Evolutionary conservation across 2,797 vertebrate genomes (phyloP).

Genomic region (Falco novaeseelandiae): DNA sequence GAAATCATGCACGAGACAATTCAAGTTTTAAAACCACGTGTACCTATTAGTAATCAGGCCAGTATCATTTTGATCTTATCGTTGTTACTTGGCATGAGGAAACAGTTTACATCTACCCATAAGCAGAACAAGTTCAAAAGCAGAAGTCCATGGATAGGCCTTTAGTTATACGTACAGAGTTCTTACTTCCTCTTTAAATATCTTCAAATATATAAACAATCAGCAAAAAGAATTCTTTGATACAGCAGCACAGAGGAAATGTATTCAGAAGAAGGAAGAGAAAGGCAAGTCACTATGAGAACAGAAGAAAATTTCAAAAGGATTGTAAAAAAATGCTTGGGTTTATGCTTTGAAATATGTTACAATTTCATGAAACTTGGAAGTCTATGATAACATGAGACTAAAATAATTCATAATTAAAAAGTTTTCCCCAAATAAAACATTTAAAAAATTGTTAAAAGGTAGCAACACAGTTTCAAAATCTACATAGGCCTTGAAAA

Average conservation of each 20-base stretch:
- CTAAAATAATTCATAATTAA: conserved; percentile 41
- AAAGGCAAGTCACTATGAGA: conserved; percentile 23
- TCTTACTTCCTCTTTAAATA: conserved; percentile 31
- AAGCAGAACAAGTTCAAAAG: conserved; percentile 19
- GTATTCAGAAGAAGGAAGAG: conserved; percentile 38
- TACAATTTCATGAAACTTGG: not conserved
- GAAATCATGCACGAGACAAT: not conserved
- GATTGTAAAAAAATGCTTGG: not conserved
- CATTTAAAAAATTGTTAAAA: not conserved
- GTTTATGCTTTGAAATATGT: conserved; percentile 30
- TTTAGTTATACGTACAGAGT: not conserved
- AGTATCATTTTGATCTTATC: conserved; percentile 19
- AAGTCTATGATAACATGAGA: not conserved
- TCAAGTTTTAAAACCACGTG: not conserved
- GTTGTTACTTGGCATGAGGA: not conserved
- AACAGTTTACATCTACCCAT: not conserved
- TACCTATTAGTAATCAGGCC: not conserved
- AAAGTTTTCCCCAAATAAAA: conserved; percentile 3
- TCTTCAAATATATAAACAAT: conserved; percentile 60
- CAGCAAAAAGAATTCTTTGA: conserved; percentile 45
- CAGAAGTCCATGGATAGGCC: not conserved
- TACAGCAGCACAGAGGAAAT: conserved; percentile 43
- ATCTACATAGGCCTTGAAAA: not conserved
- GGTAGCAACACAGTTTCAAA: conserved; percentile 1
- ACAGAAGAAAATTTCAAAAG: conserved; percentile 51